Evolutionary conservation across 2,797 vertebrate genomes (phyloP), one percentile per base, ranked within the genome.

Genomic region (Sitta carolinensis): DNA sequence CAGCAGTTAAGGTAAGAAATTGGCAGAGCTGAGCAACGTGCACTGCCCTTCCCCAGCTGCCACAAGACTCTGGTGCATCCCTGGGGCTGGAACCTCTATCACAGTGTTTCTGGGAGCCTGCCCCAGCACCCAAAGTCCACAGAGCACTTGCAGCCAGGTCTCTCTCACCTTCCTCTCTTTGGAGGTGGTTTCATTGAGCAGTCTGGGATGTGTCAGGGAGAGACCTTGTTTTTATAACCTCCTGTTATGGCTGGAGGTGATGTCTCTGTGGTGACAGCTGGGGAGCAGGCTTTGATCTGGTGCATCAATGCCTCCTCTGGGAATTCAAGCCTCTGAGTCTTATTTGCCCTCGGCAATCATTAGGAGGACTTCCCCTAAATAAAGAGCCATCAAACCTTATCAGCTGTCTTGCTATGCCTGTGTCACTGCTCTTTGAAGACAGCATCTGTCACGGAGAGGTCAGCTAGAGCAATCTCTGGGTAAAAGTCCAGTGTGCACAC

Each of bases 161-260:
- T 79, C 26, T 84, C n/a, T 77, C 2, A 5, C 25, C 30, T 64
- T 79, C 47, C 68, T 21, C 52, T 66, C 51, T 59, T 62, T 61
- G 34, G 74, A 91, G 43, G 18, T 0, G 1, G 50, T 50, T 25
- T 36, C 43, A 48, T 72, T 67, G 52, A 72, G 79, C 43, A 50
- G 74, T 50, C 88, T 93, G 88, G 63, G 67, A 80, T 82, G 45
- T 82, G 84, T 93, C 77, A 83, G 59, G 45, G 74, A 93, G 36
- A 91, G 69, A 61, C 82, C 22, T 87, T 95, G 94, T 84, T 96
- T 95, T 82, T 74, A 93, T 93, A 94, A 93, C 93, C 92, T 95
- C 78, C 81, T 93, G 52, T 88, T 95, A 91, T n/a, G 78, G 87
- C 94, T 88, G 85, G 83, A 83, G 91, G 95, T 93, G 74, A 91